phyloP scores from a whole-genome alignment of 2,888 invertebrate species.

The Coenonympha glycerion region DNA sequence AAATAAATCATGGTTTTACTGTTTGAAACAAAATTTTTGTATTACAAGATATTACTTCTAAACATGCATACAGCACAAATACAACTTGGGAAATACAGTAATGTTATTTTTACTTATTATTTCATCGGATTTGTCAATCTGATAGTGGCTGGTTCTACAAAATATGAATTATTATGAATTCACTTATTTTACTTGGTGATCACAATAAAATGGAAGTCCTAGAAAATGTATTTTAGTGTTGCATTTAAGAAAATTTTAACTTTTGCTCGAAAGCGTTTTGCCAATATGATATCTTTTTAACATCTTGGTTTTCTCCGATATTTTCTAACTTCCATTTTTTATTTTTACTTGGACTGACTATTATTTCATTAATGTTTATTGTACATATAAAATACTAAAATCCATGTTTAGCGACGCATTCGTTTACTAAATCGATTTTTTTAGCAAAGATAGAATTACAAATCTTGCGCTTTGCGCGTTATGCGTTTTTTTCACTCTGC shows the following conservation, averaged over 20 bases:
- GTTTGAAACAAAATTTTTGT: background rate
- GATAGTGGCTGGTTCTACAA: too few relatives aligned
- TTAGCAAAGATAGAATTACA: background rate
- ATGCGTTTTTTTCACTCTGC: background rate
- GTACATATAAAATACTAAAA: too few relatives aligned
- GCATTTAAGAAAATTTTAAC: background rate
- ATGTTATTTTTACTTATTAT: background rate
- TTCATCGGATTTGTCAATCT: background rate
- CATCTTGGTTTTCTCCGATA: background rate
- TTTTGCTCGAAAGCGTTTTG: background rate
- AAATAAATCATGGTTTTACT: constrained; percentile 33
- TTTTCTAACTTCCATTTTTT: background rate
- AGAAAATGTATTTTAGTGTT: too few relatives aligned
- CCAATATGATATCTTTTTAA: background rate
- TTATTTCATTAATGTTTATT: background rate
- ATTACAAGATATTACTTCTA: background rate
- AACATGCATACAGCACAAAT: constrained; percentile 18
- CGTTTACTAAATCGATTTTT: background rate
- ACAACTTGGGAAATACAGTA: background rate
- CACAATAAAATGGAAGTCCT: too few relatives aligned
- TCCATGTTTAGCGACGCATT: background rate
- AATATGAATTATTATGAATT: too few relatives aligned
- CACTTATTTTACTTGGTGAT: too few relatives aligned
- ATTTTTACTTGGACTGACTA: background rate
- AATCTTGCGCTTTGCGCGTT: background rate